Percentiles rank a stretch among this genome's conserved stretches.
Evolutionary conservation across 2,888 invertebrate species (phyloP).

Genomic region (Athalia rosae): DNA sequence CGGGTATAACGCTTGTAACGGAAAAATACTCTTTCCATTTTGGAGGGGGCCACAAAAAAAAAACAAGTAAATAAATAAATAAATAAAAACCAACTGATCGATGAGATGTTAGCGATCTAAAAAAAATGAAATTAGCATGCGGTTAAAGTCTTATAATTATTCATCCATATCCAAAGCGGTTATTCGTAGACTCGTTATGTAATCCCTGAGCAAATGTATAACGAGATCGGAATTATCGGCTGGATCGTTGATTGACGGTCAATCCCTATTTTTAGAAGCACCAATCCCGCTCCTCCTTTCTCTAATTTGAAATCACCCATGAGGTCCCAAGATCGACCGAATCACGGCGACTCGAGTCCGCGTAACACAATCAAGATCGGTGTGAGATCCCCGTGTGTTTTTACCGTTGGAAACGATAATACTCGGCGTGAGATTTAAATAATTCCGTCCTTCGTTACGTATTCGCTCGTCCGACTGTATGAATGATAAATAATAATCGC

Average conservation of each 20-base stretch:
- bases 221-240: background rate
- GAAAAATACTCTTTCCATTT: background rate
- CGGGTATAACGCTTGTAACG: background rate
- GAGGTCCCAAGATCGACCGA: conserved; percentile 6
- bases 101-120: no score
- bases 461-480: conserved; percentile 15
- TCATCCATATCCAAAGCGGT: no score
- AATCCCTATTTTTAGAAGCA: background rate
- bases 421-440: background rate
- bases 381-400: background rate
- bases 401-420: no score
- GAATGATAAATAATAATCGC: conserved; percentile 29
- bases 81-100: no score
- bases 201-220: conserved; percentile 8
- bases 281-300: background rate
- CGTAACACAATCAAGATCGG: background rate
- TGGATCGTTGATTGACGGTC: background rate
- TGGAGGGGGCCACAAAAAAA: no score
- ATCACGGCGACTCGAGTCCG: conserved; percentile 2
- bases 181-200: background rate
- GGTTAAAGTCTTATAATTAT: no score
- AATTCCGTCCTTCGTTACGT: background rate
- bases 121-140: no score
- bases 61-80: no score
- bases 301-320: background rate